phyloP scores from a whole-genome alignment of 2,797 vertebrate species.

The Mareca penelope region DNA sequence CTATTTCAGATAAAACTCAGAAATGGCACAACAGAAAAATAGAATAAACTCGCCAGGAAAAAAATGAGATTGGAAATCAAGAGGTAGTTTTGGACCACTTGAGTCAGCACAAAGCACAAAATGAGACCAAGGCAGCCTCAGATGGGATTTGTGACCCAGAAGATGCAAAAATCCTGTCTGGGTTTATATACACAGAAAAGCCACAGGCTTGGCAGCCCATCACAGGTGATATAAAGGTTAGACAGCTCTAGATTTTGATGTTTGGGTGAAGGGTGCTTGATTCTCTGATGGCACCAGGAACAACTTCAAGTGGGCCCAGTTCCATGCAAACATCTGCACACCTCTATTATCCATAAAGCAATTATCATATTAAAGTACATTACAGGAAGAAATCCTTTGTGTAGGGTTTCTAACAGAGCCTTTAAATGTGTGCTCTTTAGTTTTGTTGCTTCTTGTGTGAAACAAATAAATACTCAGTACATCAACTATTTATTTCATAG shows the following conservation, averaged over 20 bases:
- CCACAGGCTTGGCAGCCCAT: neutral
- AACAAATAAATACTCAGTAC: slow-evolving; percentile 6
- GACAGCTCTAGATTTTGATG: neutral
- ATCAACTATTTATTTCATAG: neutral
- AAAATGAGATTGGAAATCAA: neutral
- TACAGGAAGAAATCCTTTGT: neutral
- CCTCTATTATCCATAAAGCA: neutral
- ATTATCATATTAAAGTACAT: neutral
- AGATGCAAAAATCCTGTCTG: neutral
- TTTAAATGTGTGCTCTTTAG: neutral
- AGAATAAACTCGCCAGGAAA: neutral
- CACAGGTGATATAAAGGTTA: neutral
- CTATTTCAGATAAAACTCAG: neutral
- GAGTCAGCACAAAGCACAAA: neutral
- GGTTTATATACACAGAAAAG: neutral
- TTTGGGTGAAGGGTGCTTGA: neutral
- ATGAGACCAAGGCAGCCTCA: neutral
- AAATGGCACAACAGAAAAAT: neutral
- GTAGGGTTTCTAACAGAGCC: neutral
- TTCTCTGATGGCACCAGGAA: neutral
- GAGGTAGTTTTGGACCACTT: neutral
- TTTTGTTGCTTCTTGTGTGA: neutral
- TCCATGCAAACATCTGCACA: neutral
- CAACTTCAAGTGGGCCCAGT: neutral
- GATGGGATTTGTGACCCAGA: neutral